A percentile compares a stretch with the other conserved stretches of the same genome.
These are phyloP conservation scores for Ennomos quercinarius DNA, from an alignment of 2,888 invertebrate species.

Conservation along the genomic window DNA sequence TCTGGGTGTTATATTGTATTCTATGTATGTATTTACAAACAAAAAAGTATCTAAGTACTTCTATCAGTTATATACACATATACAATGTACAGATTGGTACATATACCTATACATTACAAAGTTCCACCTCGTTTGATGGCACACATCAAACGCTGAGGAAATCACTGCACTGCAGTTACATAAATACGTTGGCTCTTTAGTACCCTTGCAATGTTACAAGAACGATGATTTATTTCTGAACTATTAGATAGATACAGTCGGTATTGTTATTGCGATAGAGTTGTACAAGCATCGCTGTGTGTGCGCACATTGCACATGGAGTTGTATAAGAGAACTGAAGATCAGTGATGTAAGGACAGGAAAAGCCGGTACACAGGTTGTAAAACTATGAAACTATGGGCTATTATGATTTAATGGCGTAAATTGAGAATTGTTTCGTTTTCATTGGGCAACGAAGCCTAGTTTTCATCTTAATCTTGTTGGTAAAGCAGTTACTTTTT, in stretches of 20 bases:
- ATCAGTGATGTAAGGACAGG: conserved; percentile 29
- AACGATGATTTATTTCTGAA: not conserved
- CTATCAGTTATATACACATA: conserved; percentile 10
- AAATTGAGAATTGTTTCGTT: conserved; percentile 17
- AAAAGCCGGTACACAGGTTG: conserved; percentile 20
- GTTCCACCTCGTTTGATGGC: conserved; percentile 33
- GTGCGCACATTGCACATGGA: not conserved
- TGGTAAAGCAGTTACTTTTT: not conserved
- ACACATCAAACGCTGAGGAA: conserved; percentile 31
- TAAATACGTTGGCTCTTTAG: conserved; percentile 3
- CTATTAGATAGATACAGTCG: no score
- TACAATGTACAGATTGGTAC: not conserved
- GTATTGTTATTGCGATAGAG: conserved; percentile 7
- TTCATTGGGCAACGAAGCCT: conserved; percentile 13
- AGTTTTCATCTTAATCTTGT: conserved; percentile 5
- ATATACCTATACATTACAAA: conserved; percentile 10
- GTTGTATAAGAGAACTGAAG: conserved; percentile 28
- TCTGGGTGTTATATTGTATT: no score
- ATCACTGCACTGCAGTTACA: conserved; percentile 18
- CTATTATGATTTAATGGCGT: conserved; percentile 15
- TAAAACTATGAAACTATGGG: conserved; percentile 19
- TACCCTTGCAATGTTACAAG: conserved; percentile 3
- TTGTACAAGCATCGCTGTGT: not conserved
- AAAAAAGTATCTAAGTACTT: not conserved
- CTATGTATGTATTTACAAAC: no score